Evolutionary conservation across 2,113 vertebrate genomes (phyloP), one percentile per base, ranked within the genome.

Genomic region (Sceloporus tristichus): DNA sequence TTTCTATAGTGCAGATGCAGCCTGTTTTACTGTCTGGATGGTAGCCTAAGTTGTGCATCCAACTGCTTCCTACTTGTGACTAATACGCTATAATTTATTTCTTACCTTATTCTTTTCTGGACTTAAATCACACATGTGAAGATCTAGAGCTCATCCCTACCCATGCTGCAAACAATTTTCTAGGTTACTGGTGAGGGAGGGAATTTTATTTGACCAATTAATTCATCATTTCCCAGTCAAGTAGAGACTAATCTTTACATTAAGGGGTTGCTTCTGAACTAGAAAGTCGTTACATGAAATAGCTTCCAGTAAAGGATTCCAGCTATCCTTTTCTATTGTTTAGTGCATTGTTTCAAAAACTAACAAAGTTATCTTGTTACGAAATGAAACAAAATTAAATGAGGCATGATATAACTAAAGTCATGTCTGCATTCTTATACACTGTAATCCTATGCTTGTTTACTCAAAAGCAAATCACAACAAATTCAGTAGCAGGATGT

Each of bases 161-260:
- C 82, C 23, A 77, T 62, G 48, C 2, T 85, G 59, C 3, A 56
- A 53, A 84, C 21, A 59, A 90, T 90, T 90, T n/a, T 81, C 42
- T 75, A 85, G 85, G 88, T 87, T 85, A 5, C 14, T 59, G 80
- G 8, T 62, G 82, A 90, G 92, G 70, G 82, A 29, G 18, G 73
- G 18, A 18, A 40, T 73, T 85, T 82, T 84, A 88, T 86, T n/a
- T 91, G 6, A 87, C 42, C 13, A 23, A 21, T 10, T 88, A 25
- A 85, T 59, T 79, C 29, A 90, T 84, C 5, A 54, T 0, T n/a
- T 56, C 87, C 84, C 42, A 88, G 88, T 59, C 0, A 3, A n/a
- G 71, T 53, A 80, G 65, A 56, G 38, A 42, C 75, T 88, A 77
- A 0, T 9, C 76, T 25, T 74, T 85, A 80, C 14, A 88, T 0